Evolutionary conservation across 1,140 invertebrate genomes (phyloP).

Genomic region (Bombus pyrosoma): DNA sequence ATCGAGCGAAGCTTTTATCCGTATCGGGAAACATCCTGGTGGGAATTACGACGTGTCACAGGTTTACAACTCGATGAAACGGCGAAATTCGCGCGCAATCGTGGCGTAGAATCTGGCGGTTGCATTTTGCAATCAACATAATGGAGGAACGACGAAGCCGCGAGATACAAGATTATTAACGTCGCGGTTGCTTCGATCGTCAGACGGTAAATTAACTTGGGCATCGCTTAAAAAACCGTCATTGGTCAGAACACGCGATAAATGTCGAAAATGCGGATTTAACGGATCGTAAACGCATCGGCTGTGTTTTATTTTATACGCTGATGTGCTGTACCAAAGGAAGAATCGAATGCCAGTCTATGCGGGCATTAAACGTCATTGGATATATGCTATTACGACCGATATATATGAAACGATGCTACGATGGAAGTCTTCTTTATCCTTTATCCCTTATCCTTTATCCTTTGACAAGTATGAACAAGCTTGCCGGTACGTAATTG

Average conservation of each 20-base stretch:
- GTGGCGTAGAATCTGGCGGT: too few species aligned
- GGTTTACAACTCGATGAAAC: too few species aligned
- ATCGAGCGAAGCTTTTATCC: too few species aligned
- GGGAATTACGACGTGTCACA: too few species aligned
- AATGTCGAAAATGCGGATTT: not conserved
- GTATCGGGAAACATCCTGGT: too few species aligned
- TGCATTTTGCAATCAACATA: too few species aligned
- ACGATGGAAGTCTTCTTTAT: not conserved
- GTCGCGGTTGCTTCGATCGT: not conserved
- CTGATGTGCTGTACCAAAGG: not conserved
- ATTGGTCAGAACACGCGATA: not conserved
- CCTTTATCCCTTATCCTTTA: too few species aligned
- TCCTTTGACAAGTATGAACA: not conserved
- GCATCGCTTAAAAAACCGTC: not conserved
- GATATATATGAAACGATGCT: not conserved
- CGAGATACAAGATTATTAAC: constrained; percentile 12
- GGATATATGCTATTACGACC: not conserved
- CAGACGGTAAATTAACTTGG: too few species aligned
- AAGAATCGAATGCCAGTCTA: not conserved
- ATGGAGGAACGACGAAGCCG: not conserved
- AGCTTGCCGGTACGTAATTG: not conserved
- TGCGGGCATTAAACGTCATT: not conserved
- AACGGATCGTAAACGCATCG: constrained; percentile 21
- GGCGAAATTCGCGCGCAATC: too few species aligned
- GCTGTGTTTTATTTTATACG: not conserved